A percentile compares a stretch with the other conserved stretches of the same genome.
phyloP scores from a whole-genome alignment of 2,113 vertebrate genomes.

The Varanus komodoensis region DNA sequence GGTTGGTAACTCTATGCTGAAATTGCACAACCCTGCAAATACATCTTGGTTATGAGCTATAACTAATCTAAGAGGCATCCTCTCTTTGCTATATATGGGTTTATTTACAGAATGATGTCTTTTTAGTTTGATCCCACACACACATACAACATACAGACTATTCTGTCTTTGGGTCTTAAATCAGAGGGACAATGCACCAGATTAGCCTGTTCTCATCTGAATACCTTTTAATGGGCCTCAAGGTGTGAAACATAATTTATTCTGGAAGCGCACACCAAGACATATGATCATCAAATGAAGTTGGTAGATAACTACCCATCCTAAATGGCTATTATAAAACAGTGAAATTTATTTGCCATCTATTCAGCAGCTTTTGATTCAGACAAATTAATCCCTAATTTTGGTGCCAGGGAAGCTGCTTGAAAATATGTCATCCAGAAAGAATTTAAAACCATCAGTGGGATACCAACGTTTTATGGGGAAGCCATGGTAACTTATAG shows the following conservation, averaged over 20 bases:
- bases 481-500: conserved; percentile 34
- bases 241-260: conserved; percentile 24
- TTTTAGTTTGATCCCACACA: not conserved
- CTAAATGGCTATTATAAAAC: conserved; percentile 13
- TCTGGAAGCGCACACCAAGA: conserved; percentile 23
- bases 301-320: conserved; percentile 32
- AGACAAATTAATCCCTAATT: conserved; percentile 49
- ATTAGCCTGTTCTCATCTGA: conserved; percentile 27
- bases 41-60: not conserved
- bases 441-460: conserved; percentile 51
- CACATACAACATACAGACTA: not conserved
- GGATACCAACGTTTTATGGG: conserved; percentile 47
- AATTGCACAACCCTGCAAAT: not conserved
- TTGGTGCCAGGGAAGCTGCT: conserved; percentile 45
- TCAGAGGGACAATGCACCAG: conserved; percentile 22
- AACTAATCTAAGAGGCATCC: not conserved
- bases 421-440: conserved; percentile 51
- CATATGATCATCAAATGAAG: conserved; percentile 15
- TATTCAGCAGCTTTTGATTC: conserved; percentile 27
- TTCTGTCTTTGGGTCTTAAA: conserved; percentile 1
- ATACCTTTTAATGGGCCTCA: conserved; percentile 19
- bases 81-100: not conserved
- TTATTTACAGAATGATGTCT: rapidly evolving
- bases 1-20: not conserved
- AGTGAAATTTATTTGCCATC: conserved; percentile 44